phyloP scores from a whole-genome alignment of 2,888 invertebrate species.

The Drosophila prostipennis region DNA sequence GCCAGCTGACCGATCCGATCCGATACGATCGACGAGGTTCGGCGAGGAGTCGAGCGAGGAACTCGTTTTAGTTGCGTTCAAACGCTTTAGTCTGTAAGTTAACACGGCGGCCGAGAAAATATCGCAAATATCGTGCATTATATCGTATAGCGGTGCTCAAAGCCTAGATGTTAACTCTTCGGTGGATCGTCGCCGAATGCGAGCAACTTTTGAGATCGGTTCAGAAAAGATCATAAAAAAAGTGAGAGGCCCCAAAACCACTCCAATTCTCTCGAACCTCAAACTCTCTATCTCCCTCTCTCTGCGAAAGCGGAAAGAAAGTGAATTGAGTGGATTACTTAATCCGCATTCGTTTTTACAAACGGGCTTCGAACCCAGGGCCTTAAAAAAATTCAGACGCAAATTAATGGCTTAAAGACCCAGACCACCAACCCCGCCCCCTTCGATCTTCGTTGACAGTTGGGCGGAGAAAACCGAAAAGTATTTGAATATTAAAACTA shows the following conservation, averaged over 20 bases:
- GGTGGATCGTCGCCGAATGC: conserved; percentile 57
- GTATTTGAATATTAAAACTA: conserved; percentile 52
- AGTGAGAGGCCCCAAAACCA: conserved; percentile 48
- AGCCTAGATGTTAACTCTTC: conserved; percentile 51
- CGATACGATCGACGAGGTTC: conserved; percentile 13
- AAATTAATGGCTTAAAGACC: conserved; percentile 60
- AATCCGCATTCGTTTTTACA: conserved; percentile 32
- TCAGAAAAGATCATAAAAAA: conserved; percentile 27
- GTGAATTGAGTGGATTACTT: conserved; percentile 62
- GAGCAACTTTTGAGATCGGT: conserved; percentile 56
- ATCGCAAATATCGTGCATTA: not conserved
- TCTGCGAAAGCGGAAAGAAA: conserved; percentile 63
- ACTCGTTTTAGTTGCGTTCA: conserved; percentile 77
- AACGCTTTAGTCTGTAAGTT: conserved; percentile 80
- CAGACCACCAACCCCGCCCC: conserved; percentile 14
- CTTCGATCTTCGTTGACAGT: conserved; percentile 51
- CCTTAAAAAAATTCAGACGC: conserved; percentile 6
- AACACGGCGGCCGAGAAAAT: conserved; percentile 42
- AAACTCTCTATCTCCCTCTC: not conserved
- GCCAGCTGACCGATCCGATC: conserved; percentile 35
- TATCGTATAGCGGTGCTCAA: conserved; percentile 40
- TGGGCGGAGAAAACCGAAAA: conserved; percentile 67
- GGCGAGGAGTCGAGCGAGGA: conserved; percentile 66
- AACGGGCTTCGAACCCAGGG: conserved; percentile 31
- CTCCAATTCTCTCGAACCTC: not conserved